phyloP scores from a whole-genome alignment of 1,140 invertebrate genomes.

The Cydia strobilella region DNA sequence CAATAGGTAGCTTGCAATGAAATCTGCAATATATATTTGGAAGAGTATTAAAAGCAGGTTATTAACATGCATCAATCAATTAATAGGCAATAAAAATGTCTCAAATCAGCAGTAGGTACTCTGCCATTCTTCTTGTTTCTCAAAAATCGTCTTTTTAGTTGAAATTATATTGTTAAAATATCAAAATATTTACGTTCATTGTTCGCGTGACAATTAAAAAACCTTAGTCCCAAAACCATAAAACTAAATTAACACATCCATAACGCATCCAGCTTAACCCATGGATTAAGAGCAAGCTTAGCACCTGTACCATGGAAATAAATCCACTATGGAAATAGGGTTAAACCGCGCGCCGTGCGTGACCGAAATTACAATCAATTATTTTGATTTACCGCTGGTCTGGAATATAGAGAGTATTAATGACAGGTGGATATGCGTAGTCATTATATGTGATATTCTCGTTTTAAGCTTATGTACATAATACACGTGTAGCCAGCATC shows the following conservation, averaged over 20 bases:
- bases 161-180: background rate
- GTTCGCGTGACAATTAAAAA: background rate
- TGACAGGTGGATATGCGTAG: background rate
- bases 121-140: background rate
- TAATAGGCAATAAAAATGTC: no score
- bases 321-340: constrained; percentile 2
- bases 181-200: no score
- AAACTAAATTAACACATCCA: background rate
- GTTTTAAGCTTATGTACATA: no score
- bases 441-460: background rate
- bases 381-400: background rate
- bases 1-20: no score
- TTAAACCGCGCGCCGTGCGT: background rate
- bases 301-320: background rate
- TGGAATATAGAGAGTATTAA: background rate
- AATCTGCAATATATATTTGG: no score
- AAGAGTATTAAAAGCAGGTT: no score
- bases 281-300: background rate
- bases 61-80: no score
- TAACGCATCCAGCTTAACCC: background rate
- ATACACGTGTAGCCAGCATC: no score
- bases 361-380: background rate
- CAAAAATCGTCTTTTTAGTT: background rate
- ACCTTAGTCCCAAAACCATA: background rate
- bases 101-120: no score